Evolutionary conservation across 2,113 vertebrate genomes (phyloP).

Genomic region (Bolborhynchus lineola): DNA sequence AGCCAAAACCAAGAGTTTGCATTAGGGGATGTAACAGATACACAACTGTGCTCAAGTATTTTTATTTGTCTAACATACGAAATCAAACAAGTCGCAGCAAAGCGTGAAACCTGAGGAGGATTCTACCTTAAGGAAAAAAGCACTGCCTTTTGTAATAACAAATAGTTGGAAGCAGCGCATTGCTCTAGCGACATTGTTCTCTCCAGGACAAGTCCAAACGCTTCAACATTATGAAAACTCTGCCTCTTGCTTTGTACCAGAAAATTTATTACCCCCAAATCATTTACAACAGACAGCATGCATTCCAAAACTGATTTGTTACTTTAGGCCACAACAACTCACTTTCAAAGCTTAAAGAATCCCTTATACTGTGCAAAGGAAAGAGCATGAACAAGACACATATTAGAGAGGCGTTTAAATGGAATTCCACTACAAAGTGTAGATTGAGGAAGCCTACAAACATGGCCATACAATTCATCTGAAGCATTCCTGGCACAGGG

Average conservation of each 20-base stretch:
- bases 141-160: constrained; percentile 80
- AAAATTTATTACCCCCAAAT: constrained; percentile 87
- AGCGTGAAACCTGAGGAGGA: constrained; percentile 76
- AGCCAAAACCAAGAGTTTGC: neutral
- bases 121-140: constrained; percentile 78
- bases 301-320: constrained; percentile 86
- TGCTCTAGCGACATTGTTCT: constrained; percentile 79
- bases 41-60: constrained; percentile 48
- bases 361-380: constrained; percentile 45
- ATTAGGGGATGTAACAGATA: constrained; percentile 41
- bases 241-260: constrained; percentile 77
- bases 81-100: constrained; percentile 83
- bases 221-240: constrained; percentile 80
- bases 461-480: neutral
- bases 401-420: neutral
- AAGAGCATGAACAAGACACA: neutral
- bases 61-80: constrained; percentile 70
- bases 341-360: constrained; percentile 64
- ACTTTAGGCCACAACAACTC: constrained; percentile 75
- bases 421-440: neutral
- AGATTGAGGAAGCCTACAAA: neutral
- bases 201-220: constrained; percentile 87
- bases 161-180: constrained; percentile 74
- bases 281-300: constrained; percentile 81
- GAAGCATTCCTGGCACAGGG: neutral